Evolutionary conservation across 2,797 vertebrate species (phyloP), one percentile per base, ranked within the genome.

Genomic region (Ispidina picta): DNA sequence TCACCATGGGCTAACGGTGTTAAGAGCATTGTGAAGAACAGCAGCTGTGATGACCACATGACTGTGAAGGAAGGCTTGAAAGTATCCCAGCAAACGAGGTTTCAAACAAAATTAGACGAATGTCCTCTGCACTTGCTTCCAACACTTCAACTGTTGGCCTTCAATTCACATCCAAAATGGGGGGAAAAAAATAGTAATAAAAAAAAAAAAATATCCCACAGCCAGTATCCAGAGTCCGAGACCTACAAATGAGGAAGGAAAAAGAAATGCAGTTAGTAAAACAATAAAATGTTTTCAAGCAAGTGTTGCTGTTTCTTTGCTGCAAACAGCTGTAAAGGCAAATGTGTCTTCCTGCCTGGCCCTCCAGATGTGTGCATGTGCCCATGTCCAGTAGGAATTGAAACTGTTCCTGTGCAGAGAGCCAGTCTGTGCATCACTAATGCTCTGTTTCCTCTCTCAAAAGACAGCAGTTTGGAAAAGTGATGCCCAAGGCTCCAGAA

Each of bases 41-140:
- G 97, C 96, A 99, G 98, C 98, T 98, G 98, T 98, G 98, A 97
- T 96, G 98, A 97, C 98, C 98, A 98, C 99, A 99, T 99, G 98
- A 98, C 98, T 98, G 97, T 97, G 97, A 94, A 95, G 97, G 60
- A 83, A 54, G 79, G 71, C 43, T 63, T 74, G 58, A 89, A 86
- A 87, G 63, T 71, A 92, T 90, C 92, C 94, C 94, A 91, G 87
- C 66, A 96, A 93, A 88, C 23, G 43, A 91, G 77, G 90, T 69
- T 96, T 91, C 94, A 91, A 87, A 68, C 48, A 91, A 96, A 97
- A 91, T 58, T 72, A 95, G 86, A 19, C 33, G 83, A 94, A 68
- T 3, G 56, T 94, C 82, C 73, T 95, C 87, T 54, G 83, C 26
- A 76, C 90, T 86, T 82, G 94, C 83, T 96, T 96, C 94, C 78